Conservation (phyloP, 92 coral and sea anemone genomes). For the Palythoa grandiflora region DNA sequence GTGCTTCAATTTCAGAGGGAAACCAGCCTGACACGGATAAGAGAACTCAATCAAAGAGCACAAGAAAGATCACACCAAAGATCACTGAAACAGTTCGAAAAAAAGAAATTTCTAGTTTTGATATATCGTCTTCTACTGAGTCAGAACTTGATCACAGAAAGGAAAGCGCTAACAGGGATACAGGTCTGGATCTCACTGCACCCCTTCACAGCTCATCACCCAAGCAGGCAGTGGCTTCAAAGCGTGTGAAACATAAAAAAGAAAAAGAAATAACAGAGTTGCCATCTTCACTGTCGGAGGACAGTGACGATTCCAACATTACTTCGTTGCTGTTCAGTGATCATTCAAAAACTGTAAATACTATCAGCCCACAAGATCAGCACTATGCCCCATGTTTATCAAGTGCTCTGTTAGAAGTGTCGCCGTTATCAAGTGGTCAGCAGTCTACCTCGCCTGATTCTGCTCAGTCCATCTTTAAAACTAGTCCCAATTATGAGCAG, state of each 20-base stretch:
- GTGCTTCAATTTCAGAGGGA: background rate
- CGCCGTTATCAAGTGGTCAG: slow-evolving; percentile 45
- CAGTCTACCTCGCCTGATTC: slow-evolving; percentile 47
- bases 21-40: background rate
- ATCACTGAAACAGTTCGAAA: background rate
- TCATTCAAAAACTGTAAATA: slow-evolving; percentile 8
- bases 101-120: slow-evolving; percentile 12
- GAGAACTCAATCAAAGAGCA: background rate
- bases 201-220: slow-evolving; percentile 92
- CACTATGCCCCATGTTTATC: slow-evolving; percentile 16
- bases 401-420: slow-evolving; percentile 30
- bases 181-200: slow-evolving; percentile 46
- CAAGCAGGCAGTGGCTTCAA: slow-evolving; percentile 48
- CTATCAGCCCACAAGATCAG: slow-evolving; percentile 9
- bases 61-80: background rate
- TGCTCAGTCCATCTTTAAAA: background rate
- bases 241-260: background rate
- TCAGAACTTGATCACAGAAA: background rate
- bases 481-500: background rate
- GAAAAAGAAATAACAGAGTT: slow-evolving; percentile 21
- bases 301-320: slow-evolving; percentile 62
- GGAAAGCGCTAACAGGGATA: background rate
- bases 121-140: background rate
- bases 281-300: slow-evolving; percentile 39
- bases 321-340: slow-evolving; percentile 57